Conservation (phyloP, 2,797 vertebrate genomes). For the Sebastes trivittatus region DNA sequence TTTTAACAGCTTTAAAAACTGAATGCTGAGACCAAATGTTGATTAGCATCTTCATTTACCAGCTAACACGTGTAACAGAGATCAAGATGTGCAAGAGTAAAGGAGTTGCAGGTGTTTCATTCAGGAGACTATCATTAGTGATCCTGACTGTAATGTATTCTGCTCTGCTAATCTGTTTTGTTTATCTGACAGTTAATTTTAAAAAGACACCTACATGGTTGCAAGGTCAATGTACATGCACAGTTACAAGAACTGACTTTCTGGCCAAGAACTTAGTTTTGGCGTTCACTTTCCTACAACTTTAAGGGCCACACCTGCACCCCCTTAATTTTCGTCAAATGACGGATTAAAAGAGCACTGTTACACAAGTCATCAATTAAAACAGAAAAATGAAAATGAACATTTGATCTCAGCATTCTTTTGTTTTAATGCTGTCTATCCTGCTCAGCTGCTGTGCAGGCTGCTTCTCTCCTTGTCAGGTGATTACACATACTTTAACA, state of each 20-base stretch:
- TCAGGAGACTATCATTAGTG: not conserved
- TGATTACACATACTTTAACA: not conserved
- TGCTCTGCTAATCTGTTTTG: not conserved
- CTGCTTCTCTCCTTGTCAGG: not conserved
- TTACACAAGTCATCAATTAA: not conserved
- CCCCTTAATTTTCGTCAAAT: not conserved
- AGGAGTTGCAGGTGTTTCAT: not conserved
- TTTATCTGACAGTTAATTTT: no score
- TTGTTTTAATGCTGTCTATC: not conserved
- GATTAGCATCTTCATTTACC: not conserved
- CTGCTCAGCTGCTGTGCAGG: not conserved
- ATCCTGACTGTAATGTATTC: not conserved
- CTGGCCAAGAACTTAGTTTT: not conserved
- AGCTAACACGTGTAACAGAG: not conserved
- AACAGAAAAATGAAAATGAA: not conserved
- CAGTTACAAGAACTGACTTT: not conserved
- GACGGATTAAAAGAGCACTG: not conserved
- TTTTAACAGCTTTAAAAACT: not conserved
- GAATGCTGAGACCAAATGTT: not conserved
- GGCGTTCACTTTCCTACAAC: not conserved
- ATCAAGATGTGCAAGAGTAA: not conserved
- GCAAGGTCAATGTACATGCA: no score
- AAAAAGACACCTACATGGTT: no score
- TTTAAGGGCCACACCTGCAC: not conserved
- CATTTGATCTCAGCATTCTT: not conserved